Conservation (phyloP, 2,888 invertebrate genomes). For the Rugalucina vietnamica region DNA sequence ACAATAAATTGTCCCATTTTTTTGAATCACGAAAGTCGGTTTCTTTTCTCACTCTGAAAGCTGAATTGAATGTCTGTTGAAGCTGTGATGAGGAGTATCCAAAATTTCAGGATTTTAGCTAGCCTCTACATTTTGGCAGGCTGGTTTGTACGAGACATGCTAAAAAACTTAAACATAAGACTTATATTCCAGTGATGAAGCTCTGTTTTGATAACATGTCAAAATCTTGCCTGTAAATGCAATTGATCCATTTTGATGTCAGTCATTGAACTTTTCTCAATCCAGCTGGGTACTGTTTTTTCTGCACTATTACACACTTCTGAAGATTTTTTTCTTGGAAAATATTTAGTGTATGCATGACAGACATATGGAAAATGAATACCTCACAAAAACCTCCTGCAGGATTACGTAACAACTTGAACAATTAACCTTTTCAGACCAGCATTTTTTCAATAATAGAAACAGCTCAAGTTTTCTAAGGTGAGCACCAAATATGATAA, state of each 20-base stretch:
- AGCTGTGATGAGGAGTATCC: too few relatives aligned
- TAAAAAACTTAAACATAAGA: too few relatives aligned
- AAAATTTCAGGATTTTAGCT: too few relatives aligned
- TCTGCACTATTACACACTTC: neutral
- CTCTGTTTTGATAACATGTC: too few relatives aligned
- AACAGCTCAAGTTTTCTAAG: neutral
- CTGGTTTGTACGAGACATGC: too few relatives aligned
- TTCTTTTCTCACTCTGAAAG: too few relatives aligned
- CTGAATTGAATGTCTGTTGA: too few relatives aligned
- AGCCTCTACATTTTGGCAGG: too few relatives aligned
- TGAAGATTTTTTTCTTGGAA: neutral
- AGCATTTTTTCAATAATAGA: neutral
- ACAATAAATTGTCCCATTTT: too few relatives aligned
- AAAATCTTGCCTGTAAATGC: neutral
- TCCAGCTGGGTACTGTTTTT: neutral
- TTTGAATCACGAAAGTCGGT: too few relatives aligned
- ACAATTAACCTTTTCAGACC: neutral
- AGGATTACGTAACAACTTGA: neutral
- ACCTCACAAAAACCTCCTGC: neutral
- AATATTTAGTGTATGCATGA: neutral
- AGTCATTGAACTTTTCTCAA: neutral
- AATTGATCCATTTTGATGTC: neutral
- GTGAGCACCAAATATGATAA: neutral
- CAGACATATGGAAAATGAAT: slow-evolving; percentile 1
- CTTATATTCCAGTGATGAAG: too few relatives aligned